Evolutionary conservation across 2,888 invertebrate species (phyloP).

Genomic region (Chouioia cunea): DNA sequence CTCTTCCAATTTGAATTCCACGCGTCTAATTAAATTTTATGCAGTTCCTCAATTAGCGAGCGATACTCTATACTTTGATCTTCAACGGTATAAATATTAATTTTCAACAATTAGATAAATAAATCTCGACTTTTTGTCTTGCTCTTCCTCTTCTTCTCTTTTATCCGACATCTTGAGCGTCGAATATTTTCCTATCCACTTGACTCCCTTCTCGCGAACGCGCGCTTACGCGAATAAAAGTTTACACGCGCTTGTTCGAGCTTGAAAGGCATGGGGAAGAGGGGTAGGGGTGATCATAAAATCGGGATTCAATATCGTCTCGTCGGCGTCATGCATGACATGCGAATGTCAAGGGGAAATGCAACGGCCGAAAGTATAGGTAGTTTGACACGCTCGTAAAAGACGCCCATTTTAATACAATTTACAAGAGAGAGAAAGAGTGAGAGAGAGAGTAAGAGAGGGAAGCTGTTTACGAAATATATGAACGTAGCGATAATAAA

Average conservation of each 20-base stretch:
- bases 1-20: conserved; percentile 25
- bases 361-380: conserved; percentile 39
- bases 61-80: neutral
- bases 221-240: conserved; percentile 61
- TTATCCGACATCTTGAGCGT: neutral
- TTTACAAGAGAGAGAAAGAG: conserved; percentile 63
- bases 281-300: conserved; percentile 60
- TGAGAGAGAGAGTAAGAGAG: conserved; percentile 16
- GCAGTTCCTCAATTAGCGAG: conserved; percentile 41
- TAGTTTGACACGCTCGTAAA: conserved; percentile 66
- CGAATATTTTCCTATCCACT: too few species aligned
- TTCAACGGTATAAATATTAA: too few species aligned
- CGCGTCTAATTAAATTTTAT: conserved; percentile 46
- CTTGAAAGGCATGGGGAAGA: conserved; percentile 44
- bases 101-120: too few species aligned
- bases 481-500: conserved; percentile 49
- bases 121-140: too few species aligned
- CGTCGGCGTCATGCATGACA: conserved; percentile 54
- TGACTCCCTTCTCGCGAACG: too few species aligned
- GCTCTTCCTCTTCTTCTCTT: conserved; percentile 44
- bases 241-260: conserved; percentile 59
- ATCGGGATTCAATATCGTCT: conserved; percentile 65
- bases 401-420: conserved; percentile 68
- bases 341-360: conserved; percentile 53
- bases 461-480: conserved; percentile 36